Evolutionary conservation across 2,888 invertebrate genomes (phyloP).

Genomic region (Margaritifera margaritifera): DNA sequence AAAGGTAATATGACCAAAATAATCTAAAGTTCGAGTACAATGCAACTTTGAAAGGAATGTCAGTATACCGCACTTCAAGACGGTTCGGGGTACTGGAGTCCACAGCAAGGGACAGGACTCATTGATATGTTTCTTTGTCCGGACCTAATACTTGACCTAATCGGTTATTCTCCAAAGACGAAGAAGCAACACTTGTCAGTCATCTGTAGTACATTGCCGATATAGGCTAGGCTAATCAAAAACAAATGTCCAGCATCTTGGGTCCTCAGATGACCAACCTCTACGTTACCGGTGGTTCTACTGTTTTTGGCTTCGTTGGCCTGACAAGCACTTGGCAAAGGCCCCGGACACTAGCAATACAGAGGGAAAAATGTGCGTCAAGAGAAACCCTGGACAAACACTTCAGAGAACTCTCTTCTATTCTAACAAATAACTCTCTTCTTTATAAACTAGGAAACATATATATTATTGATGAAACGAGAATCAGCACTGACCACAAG

Average conservation of each 20-base stretch:
- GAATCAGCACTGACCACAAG: conserved; percentile 1
- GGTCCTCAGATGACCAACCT: too few species aligned
- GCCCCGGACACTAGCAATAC: conserved; percentile 6
- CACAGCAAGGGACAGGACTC: conserved; percentile 12
- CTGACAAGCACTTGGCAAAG: conserved; percentile 11
- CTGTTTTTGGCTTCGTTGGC: conserved; percentile 14
- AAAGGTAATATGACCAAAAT: neutral
- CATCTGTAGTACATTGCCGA: conserved; percentile 17
- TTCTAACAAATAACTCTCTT: conserved; percentile 3
- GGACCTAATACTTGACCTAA: conserved; percentile 4
- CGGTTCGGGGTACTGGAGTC: conserved; percentile 14
- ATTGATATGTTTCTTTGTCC: conserved; percentile 4
- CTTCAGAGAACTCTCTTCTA: neutral
- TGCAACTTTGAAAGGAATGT: conserved; percentile 8
- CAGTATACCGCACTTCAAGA: too few species aligned
- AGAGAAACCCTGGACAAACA: too few species aligned
- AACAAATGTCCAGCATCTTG: conserved; percentile 11
- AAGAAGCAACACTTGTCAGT: conserved; percentile 9
- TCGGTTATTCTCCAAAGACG: conserved; percentile 2
- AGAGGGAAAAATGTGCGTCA: too few species aligned
- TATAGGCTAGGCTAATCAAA: conserved; percentile 20
- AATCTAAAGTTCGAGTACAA: conserved; percentile 2
- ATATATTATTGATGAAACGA: conserved; percentile 18
- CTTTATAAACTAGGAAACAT: conserved; percentile 1
- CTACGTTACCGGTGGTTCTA: conserved; percentile 14